Evolutionary conservation across 2,113 vertebrate genomes (phyloP).

Genomic region (Amphiprion ocellaris): DNA sequence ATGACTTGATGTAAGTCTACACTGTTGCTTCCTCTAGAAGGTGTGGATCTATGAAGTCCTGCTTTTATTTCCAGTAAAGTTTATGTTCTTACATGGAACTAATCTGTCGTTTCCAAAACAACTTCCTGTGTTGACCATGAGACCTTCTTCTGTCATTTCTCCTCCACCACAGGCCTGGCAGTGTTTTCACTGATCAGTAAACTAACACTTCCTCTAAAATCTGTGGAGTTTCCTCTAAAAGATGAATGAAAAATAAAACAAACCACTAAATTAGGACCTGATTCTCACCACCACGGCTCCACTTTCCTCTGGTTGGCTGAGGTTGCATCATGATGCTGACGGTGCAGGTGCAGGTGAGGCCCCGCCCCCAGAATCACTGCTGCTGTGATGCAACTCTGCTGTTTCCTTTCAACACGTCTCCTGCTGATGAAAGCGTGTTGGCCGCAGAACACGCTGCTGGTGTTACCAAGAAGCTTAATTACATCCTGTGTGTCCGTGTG

Average conservation of each 20-base stretch:
- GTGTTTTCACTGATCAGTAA: not conserved
- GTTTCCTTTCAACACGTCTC: constrained; percentile 44
- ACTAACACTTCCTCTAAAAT: not conserved
- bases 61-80: too few relatives aligned
- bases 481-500: constrained; percentile 59
- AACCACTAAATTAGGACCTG: not conserved
- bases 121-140: too few relatives aligned
- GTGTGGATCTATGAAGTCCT: too few relatives aligned
- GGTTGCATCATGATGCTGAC: constrained; percentile 63
- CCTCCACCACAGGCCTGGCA: not conserved
- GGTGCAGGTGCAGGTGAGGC: constrained; percentile 57
- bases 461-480: constrained; percentile 61
- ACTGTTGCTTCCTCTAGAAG: too few relatives aligned
- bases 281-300: constrained; percentile 2
- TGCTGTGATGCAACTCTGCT: constrained; percentile 65
- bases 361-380: constrained; percentile 2
- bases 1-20: too few relatives aligned
- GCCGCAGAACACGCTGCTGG: constrained; percentile 34
- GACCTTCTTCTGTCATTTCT: not conserved
- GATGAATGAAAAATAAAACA: not conserved
- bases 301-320: constrained; percentile 33
- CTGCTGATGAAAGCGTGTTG: constrained; percentile 63
- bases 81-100: too few relatives aligned
- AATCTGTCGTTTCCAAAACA: too few relatives aligned
- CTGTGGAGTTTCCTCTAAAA: not conserved